Evolutionary conservation across 1,140 invertebrate species (phyloP).

Genomic region (Procambarus virginalis): DNA sequence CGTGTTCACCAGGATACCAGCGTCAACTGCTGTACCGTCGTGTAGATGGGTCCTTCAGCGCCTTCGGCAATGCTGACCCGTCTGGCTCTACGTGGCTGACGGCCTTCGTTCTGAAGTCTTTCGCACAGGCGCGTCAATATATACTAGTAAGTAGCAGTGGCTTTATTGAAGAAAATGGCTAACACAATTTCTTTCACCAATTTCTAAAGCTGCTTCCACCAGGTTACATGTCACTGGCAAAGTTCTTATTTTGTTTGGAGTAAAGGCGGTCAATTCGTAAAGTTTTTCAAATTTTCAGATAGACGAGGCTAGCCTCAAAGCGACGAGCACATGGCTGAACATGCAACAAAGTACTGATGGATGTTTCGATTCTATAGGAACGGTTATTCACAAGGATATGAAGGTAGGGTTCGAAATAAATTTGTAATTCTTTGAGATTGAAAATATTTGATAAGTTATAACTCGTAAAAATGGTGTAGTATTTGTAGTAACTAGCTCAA

Average conservation of each 20-base stretch:
- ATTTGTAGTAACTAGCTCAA: no score
- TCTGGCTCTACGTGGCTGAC: conserved; percentile 89
- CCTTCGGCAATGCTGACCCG: conserved; percentile 83
- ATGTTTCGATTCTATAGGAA: conserved; percentile 58
- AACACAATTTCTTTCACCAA: no score
- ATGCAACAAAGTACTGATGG: conserved; percentile 48
- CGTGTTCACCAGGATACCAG: conserved; percentile 83
- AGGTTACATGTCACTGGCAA: no score
- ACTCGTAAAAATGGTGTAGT: no score
- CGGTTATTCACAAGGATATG: conserved; percentile 58
- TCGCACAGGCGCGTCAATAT: conserved; percentile 80
- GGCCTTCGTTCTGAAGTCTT: conserved; percentile 85
- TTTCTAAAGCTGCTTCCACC: no score
- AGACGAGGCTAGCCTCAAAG: conserved; percentile 76
- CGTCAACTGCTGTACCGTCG: conserved; percentile 92
- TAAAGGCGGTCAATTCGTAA: no score
- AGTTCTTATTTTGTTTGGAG: no score
- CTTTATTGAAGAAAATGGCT: no score
- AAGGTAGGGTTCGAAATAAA: conserved; percentile 10
- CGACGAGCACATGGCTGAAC: conserved; percentile 75
- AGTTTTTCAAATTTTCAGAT: conserved; percentile 10
- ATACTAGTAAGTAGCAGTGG: conserved; percentile 77
- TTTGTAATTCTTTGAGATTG: no score
- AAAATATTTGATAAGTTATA: no score
- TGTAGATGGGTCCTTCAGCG: conserved; percentile 94